Conservation (phyloP, 2,113 vertebrate genomes). For the Aix galericulata region DNA sequence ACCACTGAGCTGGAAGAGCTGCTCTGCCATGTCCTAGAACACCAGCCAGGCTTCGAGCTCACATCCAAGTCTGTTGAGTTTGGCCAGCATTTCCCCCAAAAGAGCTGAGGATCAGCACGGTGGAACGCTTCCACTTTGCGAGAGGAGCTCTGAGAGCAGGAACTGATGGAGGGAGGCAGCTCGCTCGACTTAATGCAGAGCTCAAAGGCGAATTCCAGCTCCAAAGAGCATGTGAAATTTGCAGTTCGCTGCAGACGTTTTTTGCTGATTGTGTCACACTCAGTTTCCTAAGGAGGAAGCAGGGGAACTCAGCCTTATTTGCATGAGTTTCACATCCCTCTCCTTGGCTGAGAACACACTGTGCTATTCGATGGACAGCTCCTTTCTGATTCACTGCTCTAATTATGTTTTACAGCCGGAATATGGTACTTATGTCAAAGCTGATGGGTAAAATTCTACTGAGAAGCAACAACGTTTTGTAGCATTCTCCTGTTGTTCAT, state of each 20-base stretch:
- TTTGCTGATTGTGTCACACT: conserved; percentile 64
- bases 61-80: not conserved
- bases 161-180: not conserved
- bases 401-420: conserved; percentile 71
- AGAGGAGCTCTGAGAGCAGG: not conserved
- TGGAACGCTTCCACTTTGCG: not conserved
- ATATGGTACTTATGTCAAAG: conserved; percentile 71
- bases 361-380: conserved; percentile 57
- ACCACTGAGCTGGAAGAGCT: not conserved
- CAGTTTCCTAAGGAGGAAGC: conserved; percentile 57
- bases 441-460: conserved; percentile 66
- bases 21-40: not conserved
- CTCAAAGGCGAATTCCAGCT: not conserved
- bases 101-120: not conserved
- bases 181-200: not conserved
- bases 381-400: conserved; percentile 73
- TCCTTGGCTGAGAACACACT: conserved; percentile 61
- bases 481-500: conserved; percentile 64
- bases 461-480: conserved; percentile 57
- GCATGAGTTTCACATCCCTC: conserved; percentile 63
- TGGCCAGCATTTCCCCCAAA: not conserved
- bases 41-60: not conserved
- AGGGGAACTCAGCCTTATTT: conserved; percentile 44
- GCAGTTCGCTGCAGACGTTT: not conserved
- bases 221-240: conserved; percentile 14